Conservation (phyloP, 2,113 vertebrate genomes). For the Cyprichromis sp. region DNA sequence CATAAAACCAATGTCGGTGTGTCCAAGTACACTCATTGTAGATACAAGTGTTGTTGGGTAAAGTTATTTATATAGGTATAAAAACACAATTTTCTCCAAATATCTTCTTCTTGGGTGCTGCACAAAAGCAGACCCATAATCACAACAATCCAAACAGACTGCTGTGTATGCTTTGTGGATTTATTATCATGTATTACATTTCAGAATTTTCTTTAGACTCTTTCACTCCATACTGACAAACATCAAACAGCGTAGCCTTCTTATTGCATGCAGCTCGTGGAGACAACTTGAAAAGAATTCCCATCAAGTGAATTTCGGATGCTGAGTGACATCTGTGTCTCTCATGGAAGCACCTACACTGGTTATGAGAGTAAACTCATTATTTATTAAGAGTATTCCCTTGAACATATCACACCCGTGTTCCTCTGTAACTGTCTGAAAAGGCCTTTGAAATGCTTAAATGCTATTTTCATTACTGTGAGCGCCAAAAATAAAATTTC, state of each 20-base stretch:
- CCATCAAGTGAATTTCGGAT: background rate
- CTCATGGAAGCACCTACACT: background rate
- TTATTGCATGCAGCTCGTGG: background rate
- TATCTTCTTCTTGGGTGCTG: background rate
- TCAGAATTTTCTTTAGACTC: background rate
- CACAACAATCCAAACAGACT: background rate
- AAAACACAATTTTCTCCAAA: background rate
- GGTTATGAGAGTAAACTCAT: background rate
- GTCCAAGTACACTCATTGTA: constrained; percentile 50
- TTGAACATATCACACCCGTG: background rate
- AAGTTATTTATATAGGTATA: background rate
- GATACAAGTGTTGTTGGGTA: constrained; percentile 43
- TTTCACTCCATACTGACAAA: background rate
- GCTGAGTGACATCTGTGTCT: background rate
- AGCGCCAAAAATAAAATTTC: background rate
- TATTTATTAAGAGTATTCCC: background rate
- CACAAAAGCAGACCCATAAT: background rate
- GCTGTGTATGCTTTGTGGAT: background rate
- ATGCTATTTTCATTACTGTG: background rate
- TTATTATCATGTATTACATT: background rate
- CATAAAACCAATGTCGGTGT: background rate
- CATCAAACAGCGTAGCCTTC: background rate
- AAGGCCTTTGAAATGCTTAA: background rate
- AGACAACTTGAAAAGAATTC: background rate
- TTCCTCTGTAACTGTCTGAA: background rate